phyloP scores from a whole-genome alignment of 2,888 invertebrate genomes.

The Trypoxylon attenuatum region DNA sequence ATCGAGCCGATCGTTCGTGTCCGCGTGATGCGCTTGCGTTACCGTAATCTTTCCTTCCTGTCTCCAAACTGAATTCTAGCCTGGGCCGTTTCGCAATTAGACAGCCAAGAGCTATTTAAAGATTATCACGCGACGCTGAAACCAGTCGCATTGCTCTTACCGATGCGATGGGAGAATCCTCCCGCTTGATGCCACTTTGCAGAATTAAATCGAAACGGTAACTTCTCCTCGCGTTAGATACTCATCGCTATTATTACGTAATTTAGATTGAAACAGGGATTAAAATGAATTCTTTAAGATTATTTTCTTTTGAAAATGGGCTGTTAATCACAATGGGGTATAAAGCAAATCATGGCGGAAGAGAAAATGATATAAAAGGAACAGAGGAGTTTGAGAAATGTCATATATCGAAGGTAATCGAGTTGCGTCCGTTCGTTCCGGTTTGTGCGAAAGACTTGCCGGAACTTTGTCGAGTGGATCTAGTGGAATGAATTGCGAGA shows the following conservation, averaged over 20 bases:
- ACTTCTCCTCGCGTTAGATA: no score
- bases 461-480: not conserved
- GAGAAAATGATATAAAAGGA: no score
- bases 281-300: no score
- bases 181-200: not conserved
- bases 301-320: no score
- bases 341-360: no score
- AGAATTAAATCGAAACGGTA: not conserved
- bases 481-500: not conserved
- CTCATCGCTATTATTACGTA: no score
- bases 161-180: not conserved
- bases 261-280: no score
- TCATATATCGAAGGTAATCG: no score
- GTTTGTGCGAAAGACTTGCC: not conserved
- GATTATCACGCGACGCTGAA: not conserved
- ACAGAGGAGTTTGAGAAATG: no score
- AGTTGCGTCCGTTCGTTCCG: not conserved
- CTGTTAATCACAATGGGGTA: no score
- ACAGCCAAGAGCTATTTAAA: slow-evolving; percentile 10
- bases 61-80: slow-evolving; percentile 5
- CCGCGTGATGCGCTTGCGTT: not conserved
- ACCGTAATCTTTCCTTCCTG: slow-evolving; percentile 20
- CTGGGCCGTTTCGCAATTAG: slow-evolving; percentile 13
- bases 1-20: not conserved
- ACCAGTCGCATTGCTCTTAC: not conserved